Base-by-base conservation (phyloP, 2,113 vertebrate genomes). In the Calidris pygmaea region DNA sequence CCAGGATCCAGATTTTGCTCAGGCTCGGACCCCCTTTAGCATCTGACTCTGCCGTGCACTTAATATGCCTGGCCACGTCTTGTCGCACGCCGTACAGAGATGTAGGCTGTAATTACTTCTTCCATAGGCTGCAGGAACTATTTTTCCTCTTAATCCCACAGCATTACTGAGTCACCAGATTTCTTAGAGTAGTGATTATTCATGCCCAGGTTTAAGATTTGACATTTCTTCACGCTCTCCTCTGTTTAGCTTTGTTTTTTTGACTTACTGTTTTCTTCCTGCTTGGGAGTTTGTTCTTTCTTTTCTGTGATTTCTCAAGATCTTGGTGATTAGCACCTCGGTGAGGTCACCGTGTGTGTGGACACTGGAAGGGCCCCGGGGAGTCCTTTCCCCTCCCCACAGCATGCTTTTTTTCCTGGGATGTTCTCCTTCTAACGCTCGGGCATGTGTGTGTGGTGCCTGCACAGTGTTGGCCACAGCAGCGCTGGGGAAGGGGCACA, bases 111-210 rank as follows among this genome's bases (percentile, higher is more conserved):
- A 92, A 95, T 95, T 95, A 43, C 59, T 72, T 89, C 86, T 89
- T 35, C 26, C 83, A 70, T 65, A 45, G 74, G 71, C 63, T 89
- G 81, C 84, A 85, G 89, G 63, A 91, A 87, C 77, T 87, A 19
- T 62, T 96, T 92, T 93, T 76, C 92, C 78, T 85, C 53, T 88
- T 87, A 92, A 95, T 95, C 83, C 62, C 74, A 50, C 94, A 92
- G 89, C 86, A 82, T 50, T 47, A 70, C 67, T 95, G 96, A 96
- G 66, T 97, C 95, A 95, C 90, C 43, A n/a, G 35, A 17, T 89
- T 95, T 91, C 92, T 78, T 32, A 81, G 13, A 48, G 76, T 47
- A 50, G 94, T 82, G 76, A 87, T 96, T 96, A 94, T 94, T 96
- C 92, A 67, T 79, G n/a, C 50, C 43, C 66, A 43, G 58, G 66